Evolutionary conservation across 2,113 vertebrate genomes (phyloP).

Genomic region (Campylomormyrus numenius): DNA sequence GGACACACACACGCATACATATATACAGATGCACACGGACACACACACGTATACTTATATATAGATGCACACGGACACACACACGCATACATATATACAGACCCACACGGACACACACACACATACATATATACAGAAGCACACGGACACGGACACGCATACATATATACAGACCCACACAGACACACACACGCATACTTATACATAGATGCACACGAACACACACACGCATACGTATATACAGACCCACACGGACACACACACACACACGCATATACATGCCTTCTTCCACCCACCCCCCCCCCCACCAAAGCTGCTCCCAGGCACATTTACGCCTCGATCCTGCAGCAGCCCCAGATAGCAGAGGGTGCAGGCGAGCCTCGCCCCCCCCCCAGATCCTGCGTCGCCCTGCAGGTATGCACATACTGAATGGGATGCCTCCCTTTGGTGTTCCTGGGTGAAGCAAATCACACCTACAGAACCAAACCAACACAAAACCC

Average conservation of each 20-base stretch:
- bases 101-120: background rate
- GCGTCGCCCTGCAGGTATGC: too few species aligned
- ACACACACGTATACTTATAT: background rate
- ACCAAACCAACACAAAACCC: too few species aligned
- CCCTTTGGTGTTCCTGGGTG: too few species aligned
- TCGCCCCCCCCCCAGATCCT: too few species aligned
- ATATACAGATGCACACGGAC: background rate
- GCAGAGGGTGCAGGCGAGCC: too few species aligned
- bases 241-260: background rate
- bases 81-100: background rate
- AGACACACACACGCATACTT: background rate
- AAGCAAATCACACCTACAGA: too few species aligned
- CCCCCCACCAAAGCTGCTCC: too few species aligned
- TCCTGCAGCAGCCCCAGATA: too few species aligned
- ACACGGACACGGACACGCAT: background rate
- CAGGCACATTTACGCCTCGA: too few species aligned
- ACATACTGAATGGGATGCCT: too few species aligned
- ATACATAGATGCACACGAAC: background rate
- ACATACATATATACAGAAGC: background rate
- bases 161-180: background rate
- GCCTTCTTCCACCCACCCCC: too few species aligned
- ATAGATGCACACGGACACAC: background rate
- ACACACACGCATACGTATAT: background rate
- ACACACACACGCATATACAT: background rate
- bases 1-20: background rate